Evolutionary conservation across 2,797 vertebrate genomes (phyloP), one percentile per base, ranked within the genome.

Genomic region (Cossypha dichroa): DNA sequence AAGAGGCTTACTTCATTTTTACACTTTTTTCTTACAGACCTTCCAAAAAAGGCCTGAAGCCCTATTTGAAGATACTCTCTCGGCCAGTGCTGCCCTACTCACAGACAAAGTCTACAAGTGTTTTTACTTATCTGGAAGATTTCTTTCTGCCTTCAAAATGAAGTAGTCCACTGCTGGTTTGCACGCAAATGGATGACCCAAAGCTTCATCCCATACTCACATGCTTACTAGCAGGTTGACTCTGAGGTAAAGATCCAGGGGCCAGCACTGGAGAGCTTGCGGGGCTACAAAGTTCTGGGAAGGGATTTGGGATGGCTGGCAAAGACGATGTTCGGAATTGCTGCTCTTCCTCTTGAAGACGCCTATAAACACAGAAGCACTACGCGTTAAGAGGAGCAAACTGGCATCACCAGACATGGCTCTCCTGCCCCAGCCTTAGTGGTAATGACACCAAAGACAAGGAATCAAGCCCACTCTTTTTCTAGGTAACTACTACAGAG

Each of bases 271-370:
- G 98, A 70, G 99, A 99, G 95, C 98, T 98, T 21, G 98, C 98
- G 0, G 98, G 98, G 74, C 99, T 99, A 85, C 99, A 99, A 74
- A 99, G 99, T 97, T 99, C 99, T 2, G 99, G 99, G 94, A 99
- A 99, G 4, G 99, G 99, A 95, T 99, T 99, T 36, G 99, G 99
- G 96, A 99, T 99, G 96, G 99, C 99, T 3, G 99, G 99, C 97
- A 99, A 98, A 68, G 99, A 99, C 0, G 99, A 99, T 2, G 99
- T 99, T 95, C 98, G 98, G 67, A 99, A 98, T 64, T 99, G 99
- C 96, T 99, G 98, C 73, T 99, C 99, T 95, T 99, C 99, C 88
- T 99, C 99, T 95, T 99, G 99, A 85, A 99, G 97, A 89, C 99
- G 99, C 97, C 99, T 99, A 78, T 1, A 91, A 66, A 91, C 64